A percentile compares a stretch with the other conserved stretches of the same genome.
Evolutionary conservation across 37 sponge, comb jelly and placozoan genomes (phyloP).

Genomic region (Theonella swinhoei): DNA sequence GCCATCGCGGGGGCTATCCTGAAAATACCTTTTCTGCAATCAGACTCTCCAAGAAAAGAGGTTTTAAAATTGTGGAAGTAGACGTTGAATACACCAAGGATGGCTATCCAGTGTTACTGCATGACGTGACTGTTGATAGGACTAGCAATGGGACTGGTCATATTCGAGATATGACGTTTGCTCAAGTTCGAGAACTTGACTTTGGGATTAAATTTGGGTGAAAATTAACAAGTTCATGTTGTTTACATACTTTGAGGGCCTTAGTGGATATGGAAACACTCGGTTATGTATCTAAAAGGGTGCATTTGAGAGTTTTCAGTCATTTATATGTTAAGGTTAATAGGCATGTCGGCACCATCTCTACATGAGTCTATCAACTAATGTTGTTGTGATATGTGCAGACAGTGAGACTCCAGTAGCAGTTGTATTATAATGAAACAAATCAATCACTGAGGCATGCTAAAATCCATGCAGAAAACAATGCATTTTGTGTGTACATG

Average conservation of each 20-base stretch:
- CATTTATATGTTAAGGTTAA: too few relatives aligned
- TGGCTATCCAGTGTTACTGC: conserved; percentile 70
- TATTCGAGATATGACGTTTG: conserved; percentile 57
- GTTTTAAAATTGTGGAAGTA: conserved; percentile 64
- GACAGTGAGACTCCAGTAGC: too few relatives aligned
- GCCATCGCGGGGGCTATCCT: conserved; percentile 69
- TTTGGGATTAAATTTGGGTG: conserved; percentile 48
- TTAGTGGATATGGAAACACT: background rate
- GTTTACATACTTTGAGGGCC: background rate
- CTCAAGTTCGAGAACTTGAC: conserved; percentile 45
- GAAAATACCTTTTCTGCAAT: conserved; percentile 79
- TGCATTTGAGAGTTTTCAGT: too few relatives aligned
- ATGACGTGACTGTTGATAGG: conserved; percentile 55
- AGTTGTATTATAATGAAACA: too few relatives aligned
- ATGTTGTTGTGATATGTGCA: too few relatives aligned
- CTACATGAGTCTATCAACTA: too few relatives aligned
- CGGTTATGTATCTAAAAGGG: background rate
- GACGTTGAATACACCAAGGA: conserved; percentile 69
- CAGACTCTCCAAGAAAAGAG: conserved; percentile 30
- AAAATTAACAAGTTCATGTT: too few relatives aligned
- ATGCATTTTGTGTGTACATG: background rate
- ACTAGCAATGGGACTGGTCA: conserved; percentile 47
- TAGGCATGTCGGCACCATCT: too few relatives aligned
- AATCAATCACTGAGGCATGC: too few relatives aligned
- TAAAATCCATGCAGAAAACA: too few relatives aligned